A percentile compares a stretch with the other conserved stretches of the same genome.
Evolutionary conservation across 2,797 vertebrate genomes (phyloP).

Genomic region (Lophotriccus pileatus): DNA sequence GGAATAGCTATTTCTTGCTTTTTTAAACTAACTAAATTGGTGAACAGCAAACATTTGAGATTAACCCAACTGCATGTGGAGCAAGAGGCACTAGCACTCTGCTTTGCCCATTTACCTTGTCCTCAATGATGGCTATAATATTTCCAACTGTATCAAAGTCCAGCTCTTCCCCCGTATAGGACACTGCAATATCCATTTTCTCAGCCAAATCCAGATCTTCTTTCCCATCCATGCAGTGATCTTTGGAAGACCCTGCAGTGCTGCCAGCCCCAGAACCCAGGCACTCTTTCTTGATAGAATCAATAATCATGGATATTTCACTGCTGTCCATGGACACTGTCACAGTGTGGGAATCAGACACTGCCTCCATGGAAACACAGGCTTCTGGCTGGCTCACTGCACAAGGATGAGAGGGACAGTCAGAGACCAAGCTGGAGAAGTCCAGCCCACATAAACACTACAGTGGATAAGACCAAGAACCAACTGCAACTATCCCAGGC

Average conservation of each 20-base stretch:
- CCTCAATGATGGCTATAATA: constrained; percentile 97
- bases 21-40: background rate
- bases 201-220: constrained; percentile 88
- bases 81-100: background rate
- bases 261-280: constrained; percentile 79
- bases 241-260: constrained; percentile 72
- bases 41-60: background rate
- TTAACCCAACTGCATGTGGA: background rate
- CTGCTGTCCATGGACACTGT: constrained; percentile 83
- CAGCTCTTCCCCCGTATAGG: constrained; percentile 92
- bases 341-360: constrained; percentile 79
- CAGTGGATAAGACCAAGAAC: constrained; percentile 12
- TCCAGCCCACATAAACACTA: background rate
- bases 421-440: constrained; percentile 28
- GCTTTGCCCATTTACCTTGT: constrained; percentile 82
- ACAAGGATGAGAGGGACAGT: constrained; percentile 58
- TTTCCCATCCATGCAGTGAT: constrained; percentile 81
- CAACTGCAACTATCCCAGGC: background rate
- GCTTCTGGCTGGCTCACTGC: constrained; percentile 78
- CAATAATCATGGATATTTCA: constrained; percentile 84
- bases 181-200: constrained; percentile 86
- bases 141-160: constrained; percentile 95
- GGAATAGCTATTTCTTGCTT: background rate
- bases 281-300: constrained; percentile 83
- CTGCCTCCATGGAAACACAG: constrained; percentile 77